Base-by-base conservation (phyloP, 2,797 vertebrate species). In the Graptemys geographica region DNA sequence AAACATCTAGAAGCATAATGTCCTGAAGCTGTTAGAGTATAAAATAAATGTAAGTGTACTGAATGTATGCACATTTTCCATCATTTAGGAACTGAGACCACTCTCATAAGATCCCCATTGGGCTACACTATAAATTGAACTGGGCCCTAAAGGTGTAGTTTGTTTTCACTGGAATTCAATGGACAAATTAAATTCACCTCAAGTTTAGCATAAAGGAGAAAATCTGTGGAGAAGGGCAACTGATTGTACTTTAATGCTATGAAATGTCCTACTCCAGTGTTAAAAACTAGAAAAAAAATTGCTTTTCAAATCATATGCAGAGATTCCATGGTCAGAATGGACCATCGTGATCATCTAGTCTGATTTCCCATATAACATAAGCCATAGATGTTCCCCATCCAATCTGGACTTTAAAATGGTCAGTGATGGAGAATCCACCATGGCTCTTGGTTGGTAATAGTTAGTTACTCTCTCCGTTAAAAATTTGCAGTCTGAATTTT, bases 171-270 rank as follows among this genome's bases (percentile, higher is more conserved):
- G 80, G 90, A 27, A 44, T 0, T 11, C 0, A 79, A 69, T 21
- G 55, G 16, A 15, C 74, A 81, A 88, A 83, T 0, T 1, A 51
- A 51, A 51, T 15, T 51, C 51, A 15, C 13, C 51, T 51, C 51
- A 51, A 15, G 51, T 51, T 51, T 51, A 51, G 51, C 51, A 51
- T 51, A 51, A 86, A 91, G 51, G 53, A 23, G 59, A 33, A 44
- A 12, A 2, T 2, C 3, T 0, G 51, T 0, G 47, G 49, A 53
- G 12, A 21, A 47, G 44, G 79, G 55, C 21, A 53, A 6, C 5
- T 33, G 78, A 28, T 0, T 28, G 27, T 47, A 44, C n/a, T 23
- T 51, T 1, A 28, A 41, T 25, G 21, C 19, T 37, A 74, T 44
- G 37, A 44, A 41, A 74, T 12, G n/a, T 11, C 9, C 65, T 41